These are phyloP conservation scores for Echeneis naucrates DNA, from an alignment of 2,797 vertebrate genomes.

Conservation along the genomic window DNA sequence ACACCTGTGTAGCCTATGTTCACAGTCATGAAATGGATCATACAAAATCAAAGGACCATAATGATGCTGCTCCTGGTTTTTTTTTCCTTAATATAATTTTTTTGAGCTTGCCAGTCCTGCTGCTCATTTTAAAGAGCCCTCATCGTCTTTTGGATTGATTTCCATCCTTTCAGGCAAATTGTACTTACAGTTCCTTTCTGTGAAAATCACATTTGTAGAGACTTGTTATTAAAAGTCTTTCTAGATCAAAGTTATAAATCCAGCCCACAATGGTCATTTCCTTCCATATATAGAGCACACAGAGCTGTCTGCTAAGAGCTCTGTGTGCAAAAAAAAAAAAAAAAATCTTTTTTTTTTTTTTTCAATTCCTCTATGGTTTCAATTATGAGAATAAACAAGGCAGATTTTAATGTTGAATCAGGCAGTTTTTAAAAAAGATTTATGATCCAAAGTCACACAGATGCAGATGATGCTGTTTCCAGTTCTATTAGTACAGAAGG, in stretches of 20 bases:
- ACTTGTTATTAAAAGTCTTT: neutral
- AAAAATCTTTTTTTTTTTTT: too few species aligned
- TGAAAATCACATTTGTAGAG: constrained; percentile 9
- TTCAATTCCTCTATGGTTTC: too few species aligned
- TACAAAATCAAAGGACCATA: neutral
- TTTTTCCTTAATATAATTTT: neutral
- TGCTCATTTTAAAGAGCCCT: neutral
- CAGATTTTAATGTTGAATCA: too few species aligned
- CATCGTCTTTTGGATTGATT: neutral
- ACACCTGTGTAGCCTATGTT: neutral
- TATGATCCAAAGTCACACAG: too few species aligned
- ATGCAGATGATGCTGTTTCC: neutral
- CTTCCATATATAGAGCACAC: neutral
- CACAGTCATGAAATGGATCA: neutral
- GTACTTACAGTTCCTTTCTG: neutral
- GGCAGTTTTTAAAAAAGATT: too few species aligned
- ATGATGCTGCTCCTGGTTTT: neutral
- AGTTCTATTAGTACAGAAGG: neutral
- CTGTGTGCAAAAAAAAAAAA: too few species aligned
- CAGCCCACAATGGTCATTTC: neutral
- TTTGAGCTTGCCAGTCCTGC: neutral
- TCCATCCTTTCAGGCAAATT: constrained; percentile 1
- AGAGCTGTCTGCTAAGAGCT: neutral
- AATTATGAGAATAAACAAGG: too few species aligned
- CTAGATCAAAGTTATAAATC: neutral